Conservation (phyloP, 2,113 vertebrate species). For the Centropus bengalensis region DNA sequence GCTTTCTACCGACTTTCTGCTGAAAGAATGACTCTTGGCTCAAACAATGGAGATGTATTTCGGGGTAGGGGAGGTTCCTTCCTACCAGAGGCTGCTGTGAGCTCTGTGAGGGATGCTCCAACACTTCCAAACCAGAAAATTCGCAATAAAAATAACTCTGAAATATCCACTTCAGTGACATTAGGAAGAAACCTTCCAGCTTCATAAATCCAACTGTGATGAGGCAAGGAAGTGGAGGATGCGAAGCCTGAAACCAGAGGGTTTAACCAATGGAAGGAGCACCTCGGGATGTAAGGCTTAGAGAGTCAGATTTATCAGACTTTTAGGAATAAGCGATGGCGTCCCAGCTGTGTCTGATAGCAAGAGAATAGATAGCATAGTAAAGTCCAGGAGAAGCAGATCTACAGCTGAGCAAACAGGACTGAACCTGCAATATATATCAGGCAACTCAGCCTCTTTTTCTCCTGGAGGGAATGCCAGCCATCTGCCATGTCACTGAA, state of each 20-base stretch:
- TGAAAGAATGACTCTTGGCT: slow-evolving; percentile 5
- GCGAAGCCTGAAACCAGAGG: background rate
- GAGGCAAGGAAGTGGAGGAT: background rate
- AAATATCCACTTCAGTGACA: background rate
- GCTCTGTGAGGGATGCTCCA: background rate
- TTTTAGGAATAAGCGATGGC: background rate
- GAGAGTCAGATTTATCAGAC: background rate
- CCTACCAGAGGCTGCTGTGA: background rate
- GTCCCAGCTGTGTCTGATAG: background rate
- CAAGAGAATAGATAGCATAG: background rate
- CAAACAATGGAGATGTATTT: background rate
- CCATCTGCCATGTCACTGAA: background rate
- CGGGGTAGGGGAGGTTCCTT: background rate
- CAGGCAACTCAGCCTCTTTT: background rate
- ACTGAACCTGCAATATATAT: background rate
- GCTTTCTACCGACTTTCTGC: slow-evolving; percentile 13
- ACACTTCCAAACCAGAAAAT: background rate
- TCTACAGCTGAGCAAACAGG: slow-evolving; percentile 35
- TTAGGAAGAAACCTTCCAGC: background rate
- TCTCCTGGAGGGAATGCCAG: background rate
- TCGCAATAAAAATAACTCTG: background rate
- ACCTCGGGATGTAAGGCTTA: fast-evolving
- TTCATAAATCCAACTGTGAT: background rate
- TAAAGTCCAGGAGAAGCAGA: background rate
- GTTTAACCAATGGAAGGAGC: background rate